Evolutionary conservation across 2,797 vertebrate species (phyloP).

Genomic region (Schizopygopsis pylzovi): DNA sequence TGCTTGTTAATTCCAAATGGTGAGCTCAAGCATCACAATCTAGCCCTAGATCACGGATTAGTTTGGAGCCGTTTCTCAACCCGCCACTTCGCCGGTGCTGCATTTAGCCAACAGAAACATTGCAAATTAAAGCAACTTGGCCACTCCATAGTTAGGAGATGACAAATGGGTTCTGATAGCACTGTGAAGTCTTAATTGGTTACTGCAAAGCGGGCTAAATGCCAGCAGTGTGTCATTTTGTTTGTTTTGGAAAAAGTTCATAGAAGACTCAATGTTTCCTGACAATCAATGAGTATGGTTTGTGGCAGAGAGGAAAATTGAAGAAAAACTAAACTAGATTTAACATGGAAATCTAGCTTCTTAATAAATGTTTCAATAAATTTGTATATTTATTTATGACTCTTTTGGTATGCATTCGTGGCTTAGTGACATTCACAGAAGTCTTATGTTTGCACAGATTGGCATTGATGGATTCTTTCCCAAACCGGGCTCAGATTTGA

Average conservation of each 20-base stretch:
- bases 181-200: conserved; percentile 61
- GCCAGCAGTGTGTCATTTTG: conserved; percentile 59
- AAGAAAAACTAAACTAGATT: background rate
- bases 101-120: conserved; percentile 63
- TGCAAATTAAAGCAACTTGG: conserved; percentile 63
- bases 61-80: conserved; percentile 56
- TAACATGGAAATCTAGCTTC: background rate
- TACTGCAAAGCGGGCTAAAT: conserved; percentile 54
- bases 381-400: background rate
- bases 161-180: conserved; percentile 66
- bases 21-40: conserved; percentile 52
- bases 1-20: conserved; percentile 58
- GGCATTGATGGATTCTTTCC: conserved; percentile 90
- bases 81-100: conserved; percentile 48
- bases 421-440: conserved; percentile 2
- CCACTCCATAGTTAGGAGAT: conserved; percentile 62
- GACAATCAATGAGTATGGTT: conserved; percentile 48
- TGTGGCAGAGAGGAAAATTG: conserved; percentile 8
- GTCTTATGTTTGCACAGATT: conserved; percentile 78
- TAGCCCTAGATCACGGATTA: conserved; percentile 54
- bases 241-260: conserved; percentile 59
- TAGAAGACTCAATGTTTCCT: conserved; percentile 37
- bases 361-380: background rate
- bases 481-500: conserved; percentile 82
- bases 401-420: background rate